Evolutionary conservation across 2,888 invertebrate species (phyloP).

Genomic region (Schizotus pectinicornis): DNA sequence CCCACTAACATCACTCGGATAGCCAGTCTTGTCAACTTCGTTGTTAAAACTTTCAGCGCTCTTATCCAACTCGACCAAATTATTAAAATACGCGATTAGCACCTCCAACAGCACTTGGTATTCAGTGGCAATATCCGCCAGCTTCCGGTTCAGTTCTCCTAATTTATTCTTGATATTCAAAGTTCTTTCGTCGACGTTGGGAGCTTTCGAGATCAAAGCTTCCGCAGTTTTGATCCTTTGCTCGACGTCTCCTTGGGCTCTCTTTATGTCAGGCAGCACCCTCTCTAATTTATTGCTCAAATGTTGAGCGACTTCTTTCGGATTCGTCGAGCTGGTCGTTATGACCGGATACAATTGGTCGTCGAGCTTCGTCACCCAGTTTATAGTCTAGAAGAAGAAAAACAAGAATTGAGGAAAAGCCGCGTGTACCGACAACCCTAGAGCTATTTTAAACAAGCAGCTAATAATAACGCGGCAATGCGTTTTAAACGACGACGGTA

Average conservation of each 20-base stretch:
- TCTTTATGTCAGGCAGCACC: conserved; percentile 67
- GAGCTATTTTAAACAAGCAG: conserved; percentile 20
- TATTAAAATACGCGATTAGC: conserved; percentile 74
- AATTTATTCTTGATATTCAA: conserved; percentile 71
- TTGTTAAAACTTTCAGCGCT: conserved; percentile 65
- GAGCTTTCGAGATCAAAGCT: conserved; percentile 67
- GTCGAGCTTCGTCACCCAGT: conserved; percentile 72
- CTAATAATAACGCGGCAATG: conserved; percentile 18
- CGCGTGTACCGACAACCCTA: conserved; percentile 14
- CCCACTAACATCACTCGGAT: conserved; percentile 59
- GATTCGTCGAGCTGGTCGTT: conserved; percentile 66
- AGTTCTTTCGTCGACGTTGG: conserved; percentile 60
- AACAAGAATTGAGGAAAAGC: conserved; percentile 8
- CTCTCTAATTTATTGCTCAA: conserved; percentile 64
- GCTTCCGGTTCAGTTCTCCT: conserved; percentile 68
- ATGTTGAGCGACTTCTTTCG: conserved; percentile 63
- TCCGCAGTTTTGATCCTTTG: conserved; percentile 71
- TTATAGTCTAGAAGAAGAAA: conserved; percentile 62
- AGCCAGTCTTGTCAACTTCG: conserved; percentile 52
- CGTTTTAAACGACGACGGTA: not conserved
- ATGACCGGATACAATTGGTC: conserved; percentile 78
- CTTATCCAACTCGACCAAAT: conserved; percentile 67
- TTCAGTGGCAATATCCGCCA: conserved; percentile 72
- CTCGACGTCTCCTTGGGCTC: conserved; percentile 72
- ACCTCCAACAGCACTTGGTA: conserved; percentile 71